phyloP scores from a whole-genome alignment of 2,113 vertebrate species.

The Odontophorus gujanensis region DNA sequence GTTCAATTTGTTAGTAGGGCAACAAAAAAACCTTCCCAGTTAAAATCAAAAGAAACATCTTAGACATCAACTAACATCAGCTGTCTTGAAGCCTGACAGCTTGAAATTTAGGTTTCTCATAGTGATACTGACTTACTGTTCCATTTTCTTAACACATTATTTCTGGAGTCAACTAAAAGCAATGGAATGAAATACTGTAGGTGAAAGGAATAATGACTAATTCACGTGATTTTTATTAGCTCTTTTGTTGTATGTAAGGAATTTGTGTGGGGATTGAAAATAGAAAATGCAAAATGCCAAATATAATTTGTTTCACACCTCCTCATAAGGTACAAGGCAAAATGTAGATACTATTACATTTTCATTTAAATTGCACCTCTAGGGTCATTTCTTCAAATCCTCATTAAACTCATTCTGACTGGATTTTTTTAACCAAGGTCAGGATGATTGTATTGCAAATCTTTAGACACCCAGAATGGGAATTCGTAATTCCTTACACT shows the following conservation, averaged over 20 bases:
- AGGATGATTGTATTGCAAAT: constrained; percentile 24
- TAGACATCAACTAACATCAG: neutral
- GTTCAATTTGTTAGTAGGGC: neutral
- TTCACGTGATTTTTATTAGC: neutral
- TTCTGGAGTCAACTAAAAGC: neutral
- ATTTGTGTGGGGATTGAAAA: neutral
- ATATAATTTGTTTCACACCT: neutral
- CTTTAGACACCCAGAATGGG: neutral
- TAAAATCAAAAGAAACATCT: neutral
- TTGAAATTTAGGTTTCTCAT: neutral
- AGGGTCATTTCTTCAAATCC: constrained; percentile 28
- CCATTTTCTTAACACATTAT: neutral
- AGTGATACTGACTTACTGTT: neutral
- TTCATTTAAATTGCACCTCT: constrained; percentile 21
- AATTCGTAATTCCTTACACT: constrained; percentile 56
- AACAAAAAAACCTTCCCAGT: neutral
- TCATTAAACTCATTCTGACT: constrained; percentile 37
- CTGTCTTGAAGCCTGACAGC: neutral
- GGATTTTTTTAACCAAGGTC: constrained; percentile 48
- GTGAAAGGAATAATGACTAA: constrained; percentile 9
- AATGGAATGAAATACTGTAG: neutral
- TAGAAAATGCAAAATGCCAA: neutral
- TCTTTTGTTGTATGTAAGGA: neutral
- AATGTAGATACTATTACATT: constrained; percentile 27
- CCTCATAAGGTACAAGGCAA: neutral